Conservation (phyloP, 2,113 vertebrate species). For the Labrus mixtus region DNA sequence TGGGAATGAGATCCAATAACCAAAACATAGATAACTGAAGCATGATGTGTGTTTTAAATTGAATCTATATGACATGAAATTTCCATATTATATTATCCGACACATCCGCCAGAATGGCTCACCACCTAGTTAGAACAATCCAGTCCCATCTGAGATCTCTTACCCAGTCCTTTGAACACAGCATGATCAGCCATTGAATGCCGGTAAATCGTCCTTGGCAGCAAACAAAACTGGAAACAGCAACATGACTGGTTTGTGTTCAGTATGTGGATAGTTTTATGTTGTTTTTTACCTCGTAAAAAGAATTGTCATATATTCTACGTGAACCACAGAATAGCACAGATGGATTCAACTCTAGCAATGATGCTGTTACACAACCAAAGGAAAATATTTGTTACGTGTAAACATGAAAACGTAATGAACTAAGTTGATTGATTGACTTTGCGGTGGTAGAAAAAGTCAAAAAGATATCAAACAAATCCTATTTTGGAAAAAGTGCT, state of each 20-base stretch:
- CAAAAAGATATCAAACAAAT: neutral
- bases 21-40: no score
- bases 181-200: conserved; percentile 8
- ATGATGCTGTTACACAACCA: neutral
- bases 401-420: neutral
- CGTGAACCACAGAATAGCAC: conserved; percentile 34
- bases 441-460: neutral
- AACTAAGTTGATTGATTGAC: neutral
- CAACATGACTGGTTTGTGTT: conserved; percentile 32
- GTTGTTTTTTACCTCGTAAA: conserved; percentile 46
- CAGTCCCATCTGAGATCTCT: neutral
- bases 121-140: conserved; percentile 15
- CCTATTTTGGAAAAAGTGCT: no score
- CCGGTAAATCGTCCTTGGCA: conserved; percentile 8
- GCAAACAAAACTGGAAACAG: conserved; percentile 23
- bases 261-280: conserved; percentile 35
- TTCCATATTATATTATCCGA: no score
- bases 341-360: conserved; percentile 33
- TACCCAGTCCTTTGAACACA: neutral
- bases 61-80: no score
- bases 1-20: no score
- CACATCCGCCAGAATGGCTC: no score
- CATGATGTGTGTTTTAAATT: no score
- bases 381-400: neutral
- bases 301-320: conserved; percentile 34